Evolutionary conservation across 2,797 vertebrate genomes (phyloP).

Genomic region (Triplophysa yarkandensis): DNA sequence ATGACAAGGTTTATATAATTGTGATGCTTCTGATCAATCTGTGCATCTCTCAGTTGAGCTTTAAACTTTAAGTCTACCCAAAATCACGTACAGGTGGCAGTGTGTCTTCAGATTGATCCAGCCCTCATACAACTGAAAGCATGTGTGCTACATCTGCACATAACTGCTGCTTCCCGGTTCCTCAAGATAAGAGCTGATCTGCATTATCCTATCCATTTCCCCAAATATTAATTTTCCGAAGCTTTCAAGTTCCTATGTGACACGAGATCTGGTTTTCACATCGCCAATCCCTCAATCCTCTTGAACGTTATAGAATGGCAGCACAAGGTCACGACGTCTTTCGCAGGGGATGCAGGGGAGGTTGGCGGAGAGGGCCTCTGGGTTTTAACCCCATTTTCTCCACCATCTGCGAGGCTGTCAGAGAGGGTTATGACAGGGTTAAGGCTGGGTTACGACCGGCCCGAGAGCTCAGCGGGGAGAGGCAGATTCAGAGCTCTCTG

Average conservation of each 20-base stretch:
- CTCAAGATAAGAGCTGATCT: slow-evolving; percentile 27
- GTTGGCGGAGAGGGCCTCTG: slow-evolving; percentile 48
- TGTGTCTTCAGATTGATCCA: slow-evolving; percentile 28
- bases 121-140: slow-evolving; percentile 47
- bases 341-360: slow-evolving; percentile 36
- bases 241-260: slow-evolving; percentile 50
- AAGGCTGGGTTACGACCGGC: slow-evolving; percentile 47
- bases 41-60: too few relatives aligned
- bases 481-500: slow-evolving; percentile 48
- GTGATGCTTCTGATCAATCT: too few relatives aligned
- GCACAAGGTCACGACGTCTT: slow-evolving; percentile 56
- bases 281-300: slow-evolving; percentile 34
- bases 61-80: too few relatives aligned
- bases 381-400: slow-evolving; percentile 62
- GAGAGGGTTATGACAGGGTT: slow-evolving; percentile 62
- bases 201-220: slow-evolving; percentile 20
- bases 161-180: neutral
- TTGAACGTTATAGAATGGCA: slow-evolving; percentile 53
- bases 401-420: slow-evolving; percentile 64
- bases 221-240: slow-evolving; percentile 47
- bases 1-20: too few relatives aligned
- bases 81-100: slow-evolving; percentile 32
- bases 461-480: slow-evolving; percentile 54
- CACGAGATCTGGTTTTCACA: slow-evolving; percentile 30
- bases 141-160: slow-evolving; percentile 10